These are phyloP conservation scores for Zosterops borbonicus DNA, from an alignment of 2,113 vertebrate genomes.

Conservation along the genomic window DNA sequence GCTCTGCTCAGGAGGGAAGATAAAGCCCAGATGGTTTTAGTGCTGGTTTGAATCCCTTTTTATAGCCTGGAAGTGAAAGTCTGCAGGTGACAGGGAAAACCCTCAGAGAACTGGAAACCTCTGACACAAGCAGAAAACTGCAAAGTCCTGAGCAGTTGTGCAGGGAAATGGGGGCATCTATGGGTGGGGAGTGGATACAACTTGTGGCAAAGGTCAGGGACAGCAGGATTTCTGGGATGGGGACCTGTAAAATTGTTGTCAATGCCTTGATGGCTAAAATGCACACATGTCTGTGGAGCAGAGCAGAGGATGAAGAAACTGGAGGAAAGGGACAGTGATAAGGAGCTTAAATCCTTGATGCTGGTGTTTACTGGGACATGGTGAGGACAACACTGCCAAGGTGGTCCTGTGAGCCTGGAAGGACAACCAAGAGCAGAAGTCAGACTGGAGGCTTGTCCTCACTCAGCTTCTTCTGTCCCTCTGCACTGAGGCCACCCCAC, in stretches of 20 bases:
- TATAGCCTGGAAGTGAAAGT: slow-evolving; percentile 3
- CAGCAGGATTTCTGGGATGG: background rate
- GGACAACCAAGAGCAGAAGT: background rate
- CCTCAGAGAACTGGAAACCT: background rate
- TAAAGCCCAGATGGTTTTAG: slow-evolving; percentile 1
- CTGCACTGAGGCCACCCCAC: background rate
- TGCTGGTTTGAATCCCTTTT: background rate
- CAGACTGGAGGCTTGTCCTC: background rate
- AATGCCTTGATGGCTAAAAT: rapidly evolving
- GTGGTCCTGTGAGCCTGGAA: background rate
- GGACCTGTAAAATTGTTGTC: background rate
- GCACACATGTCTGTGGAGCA: background rate
- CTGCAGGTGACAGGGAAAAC: background rate
- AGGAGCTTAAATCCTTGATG: background rate
- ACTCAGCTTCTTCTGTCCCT: background rate
- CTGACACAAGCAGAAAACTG: background rate
- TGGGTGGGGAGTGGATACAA: rapidly evolving
- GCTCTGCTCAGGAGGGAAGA: background rate
- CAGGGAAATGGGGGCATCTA: background rate
- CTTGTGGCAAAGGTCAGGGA: background rate
- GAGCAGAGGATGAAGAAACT: background rate
- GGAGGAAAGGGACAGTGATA: background rate
- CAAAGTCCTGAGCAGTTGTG: background rate
- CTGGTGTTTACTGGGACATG: background rate
- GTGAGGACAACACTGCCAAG: background rate